phyloP scores from a whole-genome alignment of 2,797 vertebrate genomes.

The Pitangus sulphuratus region DNA sequence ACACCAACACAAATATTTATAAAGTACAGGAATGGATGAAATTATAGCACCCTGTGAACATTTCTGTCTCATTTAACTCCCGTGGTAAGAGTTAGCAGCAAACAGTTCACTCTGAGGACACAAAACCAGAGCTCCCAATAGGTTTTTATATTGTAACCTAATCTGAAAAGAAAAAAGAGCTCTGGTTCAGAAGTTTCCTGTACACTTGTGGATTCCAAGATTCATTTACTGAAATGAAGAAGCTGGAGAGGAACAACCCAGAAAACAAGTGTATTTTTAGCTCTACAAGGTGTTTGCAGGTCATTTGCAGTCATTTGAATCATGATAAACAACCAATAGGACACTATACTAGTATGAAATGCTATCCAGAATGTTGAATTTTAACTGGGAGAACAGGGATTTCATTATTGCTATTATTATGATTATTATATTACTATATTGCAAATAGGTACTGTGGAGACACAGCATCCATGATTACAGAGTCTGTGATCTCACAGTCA shows the following conservation, averaged over 20 bases:
- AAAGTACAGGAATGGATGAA: not conserved
- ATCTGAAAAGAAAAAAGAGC: not conserved
- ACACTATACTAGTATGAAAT: not conserved
- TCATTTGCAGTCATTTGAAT: not conserved
- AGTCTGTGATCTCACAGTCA: slow-evolving; percentile 28
- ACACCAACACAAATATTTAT: not conserved
- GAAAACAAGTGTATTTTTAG: not conserved
- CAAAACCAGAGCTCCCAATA: not conserved
- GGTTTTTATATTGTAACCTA: not conserved
- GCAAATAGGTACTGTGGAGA: slow-evolving; percentile 45
- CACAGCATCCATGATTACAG: slow-evolving; percentile 48
- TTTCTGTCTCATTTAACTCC: not conserved
- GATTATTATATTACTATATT: slow-evolving; percentile 48
- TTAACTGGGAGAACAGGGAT: slow-evolving; percentile 31
- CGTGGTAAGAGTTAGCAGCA: not conserved
- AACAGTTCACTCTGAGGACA: not conserved
- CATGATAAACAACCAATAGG: not conserved
- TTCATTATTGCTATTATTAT: slow-evolving; percentile 49
- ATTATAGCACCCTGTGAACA: not conserved
- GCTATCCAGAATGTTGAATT: not conserved
- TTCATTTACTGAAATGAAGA: not conserved
- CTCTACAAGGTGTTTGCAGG: not conserved
- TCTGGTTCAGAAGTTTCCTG: not conserved
- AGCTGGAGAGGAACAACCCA: not conserved
- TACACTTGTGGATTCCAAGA: not conserved